Conservation (phyloP, 2,888 invertebrate genomes). For the Drosophila fungiperda region DNA sequence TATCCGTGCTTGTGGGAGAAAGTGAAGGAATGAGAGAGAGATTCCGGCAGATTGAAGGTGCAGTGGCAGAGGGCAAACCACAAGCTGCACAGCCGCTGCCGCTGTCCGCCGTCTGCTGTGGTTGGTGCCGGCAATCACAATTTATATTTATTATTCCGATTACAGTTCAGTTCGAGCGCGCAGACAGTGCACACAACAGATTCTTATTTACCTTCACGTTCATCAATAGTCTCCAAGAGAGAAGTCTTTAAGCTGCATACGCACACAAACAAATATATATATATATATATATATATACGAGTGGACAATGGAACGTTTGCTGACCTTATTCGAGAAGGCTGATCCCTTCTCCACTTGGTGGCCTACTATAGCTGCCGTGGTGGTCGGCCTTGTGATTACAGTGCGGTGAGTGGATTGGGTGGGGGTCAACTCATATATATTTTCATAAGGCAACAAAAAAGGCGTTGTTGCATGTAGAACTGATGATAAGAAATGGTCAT, state of each 20-base stretch:
- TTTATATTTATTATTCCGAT: slow-evolving; percentile 69
- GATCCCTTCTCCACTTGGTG: slow-evolving; percentile 86
- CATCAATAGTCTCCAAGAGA: slow-evolving; percentile 47
- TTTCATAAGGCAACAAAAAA: slow-evolving; percentile 56
- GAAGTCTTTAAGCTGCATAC: slow-evolving; percentile 32
- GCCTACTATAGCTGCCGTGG: slow-evolving; percentile 86
- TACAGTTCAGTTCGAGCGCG: slow-evolving; percentile 60
- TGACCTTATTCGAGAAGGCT: slow-evolving; percentile 83
- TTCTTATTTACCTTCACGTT: slow-evolving; percentile 21
- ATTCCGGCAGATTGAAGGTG: not conserved
- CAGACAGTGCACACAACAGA: slow-evolving; percentile 46
- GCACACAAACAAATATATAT: not conserved
- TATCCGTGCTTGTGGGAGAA: slow-evolving; percentile 38
- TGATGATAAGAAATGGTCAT: slow-evolving; percentile 49
- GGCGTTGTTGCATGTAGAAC: slow-evolving; percentile 30
- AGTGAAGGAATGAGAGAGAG: not conserved
- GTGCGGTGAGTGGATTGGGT: slow-evolving; percentile 85
- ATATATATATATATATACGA: not conserved
- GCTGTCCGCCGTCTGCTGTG: slow-evolving; percentile 13
- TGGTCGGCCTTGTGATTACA: slow-evolving; percentile 86
- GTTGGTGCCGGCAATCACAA: slow-evolving; percentile 54
- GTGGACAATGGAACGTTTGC: slow-evolving; percentile 79
- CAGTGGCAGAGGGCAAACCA: not conserved
- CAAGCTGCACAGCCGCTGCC: slow-evolving; percentile 8
- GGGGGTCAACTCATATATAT: slow-evolving; percentile 41